Evolutionary conservation across 2,113 vertebrate genomes (phyloP).

Genomic region (Chaetorhynchus papuensis): DNA sequence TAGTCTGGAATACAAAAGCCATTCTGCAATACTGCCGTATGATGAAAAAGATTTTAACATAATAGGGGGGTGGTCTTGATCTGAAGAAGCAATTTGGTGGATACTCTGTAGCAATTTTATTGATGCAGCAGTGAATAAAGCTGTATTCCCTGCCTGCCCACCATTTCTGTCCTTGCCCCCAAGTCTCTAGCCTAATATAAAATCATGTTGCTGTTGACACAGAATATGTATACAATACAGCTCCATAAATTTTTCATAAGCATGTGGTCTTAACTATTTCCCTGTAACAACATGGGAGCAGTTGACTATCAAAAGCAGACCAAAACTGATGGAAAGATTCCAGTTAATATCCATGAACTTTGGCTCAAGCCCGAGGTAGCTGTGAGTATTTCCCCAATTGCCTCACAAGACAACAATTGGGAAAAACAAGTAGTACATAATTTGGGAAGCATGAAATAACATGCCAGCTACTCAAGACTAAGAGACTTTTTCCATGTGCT

Average conservation of each 20-base stretch:
- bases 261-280: background rate
- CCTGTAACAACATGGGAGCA: background rate
- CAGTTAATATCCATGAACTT: background rate
- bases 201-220: conserved; percentile 6
- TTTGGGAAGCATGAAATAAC: background rate
- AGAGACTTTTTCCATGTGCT: conserved; percentile 13
- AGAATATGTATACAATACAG: background rate
- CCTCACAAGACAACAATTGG: background rate
- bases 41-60: background rate
- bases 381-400: background rate
- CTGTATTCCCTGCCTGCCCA: background rate
- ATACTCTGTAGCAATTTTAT: background rate
- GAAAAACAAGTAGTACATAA: background rate
- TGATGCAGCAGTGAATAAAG: background rate
- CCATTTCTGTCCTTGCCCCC: background rate
- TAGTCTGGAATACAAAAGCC: background rate
- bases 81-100: background rate
- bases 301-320: background rate
- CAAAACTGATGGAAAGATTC: background rate
- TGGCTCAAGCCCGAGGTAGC: background rate
- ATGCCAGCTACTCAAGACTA: conserved; percentile 20
- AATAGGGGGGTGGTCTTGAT: background rate
- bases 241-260: conserved; percentile 29
- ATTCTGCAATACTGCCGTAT: background rate
- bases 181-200: conserved; percentile 11